Evolutionary conservation across 1,140 invertebrate species (phyloP).

Genomic region (Hetaerina americana): DNA sequence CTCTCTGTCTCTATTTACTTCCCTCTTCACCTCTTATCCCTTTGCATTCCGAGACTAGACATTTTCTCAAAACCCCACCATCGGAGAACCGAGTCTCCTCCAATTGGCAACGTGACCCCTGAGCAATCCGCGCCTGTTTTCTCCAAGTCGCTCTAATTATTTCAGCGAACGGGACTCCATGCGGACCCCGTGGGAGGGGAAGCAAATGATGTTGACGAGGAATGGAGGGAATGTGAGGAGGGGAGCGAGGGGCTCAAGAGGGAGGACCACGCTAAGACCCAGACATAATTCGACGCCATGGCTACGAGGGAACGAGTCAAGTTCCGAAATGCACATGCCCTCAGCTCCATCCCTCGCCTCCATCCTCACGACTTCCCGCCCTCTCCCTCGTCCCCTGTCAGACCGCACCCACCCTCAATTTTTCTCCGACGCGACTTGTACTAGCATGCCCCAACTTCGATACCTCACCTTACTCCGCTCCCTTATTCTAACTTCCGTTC

Average conservation of each 20-base stretch:
- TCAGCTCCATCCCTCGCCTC: too few relatives aligned
- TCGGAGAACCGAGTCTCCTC: background rate
- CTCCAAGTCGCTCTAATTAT: background rate
- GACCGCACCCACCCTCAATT: too few relatives aligned
- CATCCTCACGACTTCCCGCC: too few relatives aligned
- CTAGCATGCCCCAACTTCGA: too few relatives aligned
- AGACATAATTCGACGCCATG: background rate
- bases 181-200: too few relatives aligned
- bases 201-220: too few relatives aligned
- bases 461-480: too few relatives aligned
- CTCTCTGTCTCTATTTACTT: background rate
- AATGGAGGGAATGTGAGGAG: background rate
- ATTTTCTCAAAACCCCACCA: background rate
- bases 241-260: background rate
- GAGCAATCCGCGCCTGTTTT: background rate
- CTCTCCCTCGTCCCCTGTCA: too few relatives aligned
- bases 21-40: too few relatives aligned
- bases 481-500: too few relatives aligned
- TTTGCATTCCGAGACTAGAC: too few relatives aligned
- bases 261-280: background rate
- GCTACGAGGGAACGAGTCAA: background rate
- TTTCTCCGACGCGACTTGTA: too few relatives aligned
- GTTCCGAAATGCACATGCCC: background rate
- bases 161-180: background rate
- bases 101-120: background rate